Evolutionary conservation across 2,888 invertebrate genomes (phyloP).

Genomic region (Epicampocera succincta): DNA sequence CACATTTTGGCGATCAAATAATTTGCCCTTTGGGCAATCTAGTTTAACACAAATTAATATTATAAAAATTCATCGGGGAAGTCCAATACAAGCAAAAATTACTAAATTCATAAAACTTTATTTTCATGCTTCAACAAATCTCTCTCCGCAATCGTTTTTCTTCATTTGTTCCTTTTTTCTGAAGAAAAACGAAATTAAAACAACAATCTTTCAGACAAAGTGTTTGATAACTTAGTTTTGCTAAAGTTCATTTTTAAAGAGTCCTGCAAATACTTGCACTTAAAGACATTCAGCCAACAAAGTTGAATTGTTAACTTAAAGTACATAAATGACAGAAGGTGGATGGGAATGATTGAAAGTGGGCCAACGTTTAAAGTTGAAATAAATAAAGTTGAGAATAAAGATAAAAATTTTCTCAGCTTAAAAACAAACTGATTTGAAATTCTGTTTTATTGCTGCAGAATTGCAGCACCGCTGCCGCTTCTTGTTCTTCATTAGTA

Average conservation of each 20-base stretch:
- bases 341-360: background rate
- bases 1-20: no score
- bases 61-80: no score
- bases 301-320: constrained; percentile 31
- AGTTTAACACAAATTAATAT: no score
- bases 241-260: constrained; percentile 48
- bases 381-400: background rate
- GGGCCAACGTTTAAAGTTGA: constrained; percentile 11
- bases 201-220: constrained; percentile 28
- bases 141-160: no score
- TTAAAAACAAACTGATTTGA: background rate
- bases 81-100: no score
- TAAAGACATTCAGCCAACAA: constrained; percentile 45
- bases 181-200: constrained; percentile 23
- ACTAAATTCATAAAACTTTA: no score
- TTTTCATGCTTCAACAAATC: no score
- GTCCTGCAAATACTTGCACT: constrained; percentile 58
- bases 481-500: constrained; percentile 5
- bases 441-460: background rate
- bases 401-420: constrained; percentile 11
- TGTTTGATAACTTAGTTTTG: constrained; percentile 38
- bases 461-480: background rate
- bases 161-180: background rate
- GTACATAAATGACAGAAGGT: background rate
- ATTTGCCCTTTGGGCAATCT: no score